Base-by-base conservation (phyloP, 2,113 vertebrate genomes). In the Leucopsar rothschildi region DNA sequence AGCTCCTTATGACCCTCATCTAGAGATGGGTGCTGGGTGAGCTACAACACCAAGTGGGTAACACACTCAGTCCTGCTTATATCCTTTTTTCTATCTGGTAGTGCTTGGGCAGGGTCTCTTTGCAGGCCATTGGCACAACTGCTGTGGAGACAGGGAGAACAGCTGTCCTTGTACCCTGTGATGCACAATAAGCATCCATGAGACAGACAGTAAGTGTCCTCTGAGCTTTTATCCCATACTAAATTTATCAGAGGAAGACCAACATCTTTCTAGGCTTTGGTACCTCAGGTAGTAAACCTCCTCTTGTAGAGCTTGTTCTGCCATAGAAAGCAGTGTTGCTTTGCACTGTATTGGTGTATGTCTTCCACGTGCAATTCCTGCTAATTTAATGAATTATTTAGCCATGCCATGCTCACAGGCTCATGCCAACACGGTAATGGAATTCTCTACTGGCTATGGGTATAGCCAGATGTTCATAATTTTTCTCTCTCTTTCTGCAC, bases 311-410 rank as follows among this genome's bases (percentile, higher is more conserved):
- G 31, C 92, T 90, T 94, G 88, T 88, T 92, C 87, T 92, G 57
- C 86, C 68, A 72, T 10, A 65, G 55, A 89, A 44, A 95, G 50
- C 57, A 77, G 76, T 12, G 53, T 39, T 72, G 42, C 71, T 88
- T 59, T 79, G 81, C 6, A 6, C 12, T 72, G 45, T 80, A 72
- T 95, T 77, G 60, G 60, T 53, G 71, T 86, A 75, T 78, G 19
- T 71, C 88, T 92, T 95, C 82, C 94, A 88, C 1, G 2, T 83
- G 90, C 83, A 92, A 82, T 85, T 94, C 94, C 90, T 93, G 86
- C 63, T 95, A 93, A 96, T 95, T 94, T 95, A 96, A 92, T 95
- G 95, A 97, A 96, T 97, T 96, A 95, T 97, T 97, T 96, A 95
- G 88, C 81, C 25, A 27, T 45, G n/a, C 65, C 44, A 15, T 55